Evolutionary conservation across 2,113 vertebrate species (phyloP).

Genomic region (Dromaius novaehollandiae): DNA sequence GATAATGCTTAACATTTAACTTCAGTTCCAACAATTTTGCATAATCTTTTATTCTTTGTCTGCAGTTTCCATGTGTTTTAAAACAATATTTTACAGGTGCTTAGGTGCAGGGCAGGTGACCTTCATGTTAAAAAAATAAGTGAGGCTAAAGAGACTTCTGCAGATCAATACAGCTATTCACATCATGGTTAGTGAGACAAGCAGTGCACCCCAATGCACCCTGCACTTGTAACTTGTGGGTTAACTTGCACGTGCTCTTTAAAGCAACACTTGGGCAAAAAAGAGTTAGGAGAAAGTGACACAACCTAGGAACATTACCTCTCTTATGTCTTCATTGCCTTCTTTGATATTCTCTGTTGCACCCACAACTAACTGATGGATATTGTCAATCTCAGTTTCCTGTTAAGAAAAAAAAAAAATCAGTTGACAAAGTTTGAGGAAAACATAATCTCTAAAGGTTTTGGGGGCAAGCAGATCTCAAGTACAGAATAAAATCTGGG

Average conservation of each 20-base stretch:
- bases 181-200: background rate
- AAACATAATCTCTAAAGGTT: background rate
- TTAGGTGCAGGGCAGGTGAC: background rate
- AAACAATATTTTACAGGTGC: background rate
- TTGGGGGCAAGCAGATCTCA: background rate
- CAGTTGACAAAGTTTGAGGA: background rate
- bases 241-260: rapidly evolving
- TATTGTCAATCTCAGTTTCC: constrained; percentile 93
- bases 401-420: constrained; percentile 55
- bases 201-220: rapidly evolving
- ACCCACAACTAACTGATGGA: constrained; percentile 95
- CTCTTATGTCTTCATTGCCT: constrained; percentile 97
- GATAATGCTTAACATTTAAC: background rate
- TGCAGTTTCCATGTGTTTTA: background rate
- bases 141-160: background rate
- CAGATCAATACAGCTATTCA: background rate
- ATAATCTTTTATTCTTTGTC: background rate
- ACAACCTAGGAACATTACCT: constrained; percentile 74
- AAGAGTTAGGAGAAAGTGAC: background rate
- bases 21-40: background rate
- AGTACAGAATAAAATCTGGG: background rate
- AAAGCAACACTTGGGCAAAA: background rate
- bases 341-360: constrained; percentile 98
- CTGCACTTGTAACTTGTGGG: rapidly evolving
- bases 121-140: background rate